Percentiles rank a stretch among this genome's conserved stretches.
Conservation (phyloP, 2,888 invertebrate species). For the Scaeva pyrastri region DNA sequence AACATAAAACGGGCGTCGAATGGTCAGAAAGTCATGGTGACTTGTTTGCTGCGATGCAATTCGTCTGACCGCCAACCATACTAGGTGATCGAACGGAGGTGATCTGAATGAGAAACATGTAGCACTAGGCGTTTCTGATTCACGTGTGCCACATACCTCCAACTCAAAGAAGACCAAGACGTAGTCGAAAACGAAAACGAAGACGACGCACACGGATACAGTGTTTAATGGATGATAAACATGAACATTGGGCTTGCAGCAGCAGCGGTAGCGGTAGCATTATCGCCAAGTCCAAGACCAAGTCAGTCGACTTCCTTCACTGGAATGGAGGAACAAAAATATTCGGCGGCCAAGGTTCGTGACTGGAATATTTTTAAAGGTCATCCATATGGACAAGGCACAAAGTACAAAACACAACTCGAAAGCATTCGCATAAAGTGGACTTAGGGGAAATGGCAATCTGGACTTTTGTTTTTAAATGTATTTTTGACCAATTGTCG, state of each 20-base stretch:
- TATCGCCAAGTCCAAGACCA: not conserved
- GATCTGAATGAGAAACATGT: constrained; percentile 75
- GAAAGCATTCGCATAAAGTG: not conserved
- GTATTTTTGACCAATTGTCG: constrained; percentile 41
- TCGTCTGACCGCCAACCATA: constrained; percentile 28
- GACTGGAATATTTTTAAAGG: constrained; percentile 76
- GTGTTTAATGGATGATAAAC: constrained; percentile 48
- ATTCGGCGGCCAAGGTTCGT: constrained; percentile 75
- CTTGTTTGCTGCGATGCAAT: constrained; percentile 29
- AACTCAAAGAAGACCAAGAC: constrained; percentile 17
- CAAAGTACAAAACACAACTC: constrained; percentile 34
- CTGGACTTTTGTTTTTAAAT: constrained; percentile 42
- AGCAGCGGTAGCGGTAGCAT: not conserved
- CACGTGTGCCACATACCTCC: constrained; percentile 69
- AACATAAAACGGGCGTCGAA: constrained; percentile 61
- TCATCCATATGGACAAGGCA: too few relatives aligned
- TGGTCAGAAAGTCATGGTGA: constrained; percentile 66
- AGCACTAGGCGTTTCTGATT: constrained; percentile 70
- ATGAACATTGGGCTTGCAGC: constrained; percentile 7
- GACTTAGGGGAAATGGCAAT: constrained; percentile 43
- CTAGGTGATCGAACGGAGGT: constrained; percentile 69
- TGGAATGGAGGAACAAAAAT: constrained; percentile 54
- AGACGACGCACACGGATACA: constrained; percentile 49
- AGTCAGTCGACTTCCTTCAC: constrained; percentile 61
- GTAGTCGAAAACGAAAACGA: not conserved